A percentile compares a stretch with the other conserved stretches of the same genome.
These are phyloP conservation scores for Phalloptychus januarius DNA, from an alignment of 2,797 vertebrate species.

Conservation along the genomic window DNA sequence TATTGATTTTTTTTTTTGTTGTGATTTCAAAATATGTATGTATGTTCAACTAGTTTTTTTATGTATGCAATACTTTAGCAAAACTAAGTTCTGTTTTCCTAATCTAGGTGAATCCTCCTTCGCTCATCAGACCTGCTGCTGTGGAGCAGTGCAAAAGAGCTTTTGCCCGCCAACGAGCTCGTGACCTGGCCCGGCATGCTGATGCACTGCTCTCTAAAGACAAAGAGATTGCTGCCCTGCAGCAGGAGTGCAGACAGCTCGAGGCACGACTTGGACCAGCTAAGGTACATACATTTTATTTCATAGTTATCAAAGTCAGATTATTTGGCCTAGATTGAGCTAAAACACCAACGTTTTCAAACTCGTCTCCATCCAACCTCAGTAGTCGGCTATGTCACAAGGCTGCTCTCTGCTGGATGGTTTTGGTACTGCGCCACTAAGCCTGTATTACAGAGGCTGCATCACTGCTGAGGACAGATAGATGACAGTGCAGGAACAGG, in stretches of 20 bases:
- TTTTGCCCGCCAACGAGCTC: slow-evolving; percentile 90
- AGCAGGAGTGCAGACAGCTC: slow-evolving; percentile 88
- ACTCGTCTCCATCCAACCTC: not conserved
- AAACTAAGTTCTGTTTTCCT: not conserved
- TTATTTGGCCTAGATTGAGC: not conserved
- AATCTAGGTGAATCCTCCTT: slow-evolving; percentile 86
- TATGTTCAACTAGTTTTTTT: not conserved
- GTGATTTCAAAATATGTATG: not conserved
- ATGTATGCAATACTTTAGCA: not conserved
- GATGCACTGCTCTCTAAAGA: slow-evolving; percentile 92
- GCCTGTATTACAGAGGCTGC: slow-evolving; percentile 56
- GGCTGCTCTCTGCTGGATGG: slow-evolving; percentile 72
- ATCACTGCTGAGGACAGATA: slow-evolving; percentile 59
- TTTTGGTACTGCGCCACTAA: slow-evolving; percentile 52
- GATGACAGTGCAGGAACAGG: slow-evolving; percentile 69
- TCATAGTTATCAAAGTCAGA: not conserved
- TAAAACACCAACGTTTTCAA: slow-evolving; percentile 4
- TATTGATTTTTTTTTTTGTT: not conserved
- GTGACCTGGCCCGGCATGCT: slow-evolving; percentile 93
- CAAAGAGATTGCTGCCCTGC: slow-evolving; percentile 92
- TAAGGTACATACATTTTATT: slow-evolving; percentile 81
- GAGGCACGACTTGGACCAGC: slow-evolving; percentile 83
- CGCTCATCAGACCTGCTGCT: slow-evolving; percentile 83
- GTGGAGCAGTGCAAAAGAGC: slow-evolving; percentile 91
- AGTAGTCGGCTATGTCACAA: slow-evolving; percentile 35